Conservation (phyloP, 2,888 invertebrate genomes). For the Ectemnius continuus region DNA sequence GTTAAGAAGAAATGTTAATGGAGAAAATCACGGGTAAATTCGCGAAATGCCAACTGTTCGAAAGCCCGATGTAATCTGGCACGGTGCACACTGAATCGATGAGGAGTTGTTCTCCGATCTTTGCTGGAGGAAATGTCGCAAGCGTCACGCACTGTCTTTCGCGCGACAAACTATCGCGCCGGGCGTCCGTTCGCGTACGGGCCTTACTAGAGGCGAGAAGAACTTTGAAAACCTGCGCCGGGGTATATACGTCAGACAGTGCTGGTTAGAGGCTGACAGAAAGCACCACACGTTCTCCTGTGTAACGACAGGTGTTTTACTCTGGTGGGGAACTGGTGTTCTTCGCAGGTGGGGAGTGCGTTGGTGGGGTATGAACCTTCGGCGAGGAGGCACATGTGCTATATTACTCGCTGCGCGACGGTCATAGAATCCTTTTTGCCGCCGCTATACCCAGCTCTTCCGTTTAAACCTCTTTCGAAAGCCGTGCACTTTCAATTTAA, state of each 20-base stretch:
- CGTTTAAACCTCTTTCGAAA: neutral
- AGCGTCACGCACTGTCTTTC: constrained; percentile 1
- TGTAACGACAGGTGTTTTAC: constrained; percentile 59
- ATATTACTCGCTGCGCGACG: constrained; percentile 32
- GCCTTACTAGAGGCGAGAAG: constrained; percentile 32
- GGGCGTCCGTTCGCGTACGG: neutral
- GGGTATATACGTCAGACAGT: constrained; percentile 50
- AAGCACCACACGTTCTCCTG: constrained; percentile 50
- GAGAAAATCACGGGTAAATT: too few species aligned
- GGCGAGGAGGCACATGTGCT: constrained; percentile 27
- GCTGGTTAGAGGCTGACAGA: constrained; percentile 47
- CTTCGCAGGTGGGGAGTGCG: constrained; percentile 39
- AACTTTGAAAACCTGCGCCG: constrained; percentile 50
- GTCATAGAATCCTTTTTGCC: constrained; percentile 17
- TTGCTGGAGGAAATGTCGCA: neutral
- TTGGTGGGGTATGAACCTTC: constrained; percentile 55
- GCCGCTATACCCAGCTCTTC: neutral
- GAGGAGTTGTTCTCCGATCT: neutral
- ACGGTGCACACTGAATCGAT: neutral
- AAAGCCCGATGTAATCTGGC: too few species aligned
- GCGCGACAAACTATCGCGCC: constrained; percentile 5
- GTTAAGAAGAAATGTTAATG: too few species aligned
- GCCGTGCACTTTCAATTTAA: neutral
- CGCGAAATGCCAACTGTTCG: too few species aligned
- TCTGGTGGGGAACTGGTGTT: constrained; percentile 38